Evolutionary conservation across 2,797 vertebrate species (phyloP), one percentile per base, ranked within the genome.

Genomic region (Melanotaenia trifasciata): DNA sequence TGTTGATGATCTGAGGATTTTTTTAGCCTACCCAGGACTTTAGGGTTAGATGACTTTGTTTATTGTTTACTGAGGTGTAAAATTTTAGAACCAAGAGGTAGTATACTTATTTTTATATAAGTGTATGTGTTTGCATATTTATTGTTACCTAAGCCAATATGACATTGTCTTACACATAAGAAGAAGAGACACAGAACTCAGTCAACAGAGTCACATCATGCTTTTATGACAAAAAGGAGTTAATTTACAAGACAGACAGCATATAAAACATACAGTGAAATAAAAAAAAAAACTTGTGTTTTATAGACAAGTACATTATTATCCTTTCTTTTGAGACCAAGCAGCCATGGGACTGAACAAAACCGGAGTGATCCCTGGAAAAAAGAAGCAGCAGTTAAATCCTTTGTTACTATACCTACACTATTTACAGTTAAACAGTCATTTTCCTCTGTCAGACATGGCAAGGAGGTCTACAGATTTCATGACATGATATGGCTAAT

Each of bases 171-270:
- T 9, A 57, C 33, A 28, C 32, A 60, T n/a, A 64, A 74, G 64
- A 80, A 58, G 51, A 83, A 89, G 61, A 80, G 71, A 88, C 67
- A 79, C 64, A 53, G 40, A 78, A 87, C 58, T 67, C 79, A 4
- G 58, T 18, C 28, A 84, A 87, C 82, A 84, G 86, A 90, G 90
- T 93, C 87, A 93, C 93, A 93, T 92, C 94, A 95, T 94, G 94
- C 93, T 93, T 95, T 95, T 95, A 94, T 95, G 94, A 94, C 89
- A 66, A 91, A 94, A 93, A 92, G 61, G 79, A 87, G 61, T 88
- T 88, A 4, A 85, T 92, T 91, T 90, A 93, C 93, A 94, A 93
- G 94, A 94, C 93, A 92, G 90, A 94, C 92, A 40, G 92, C 90
- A 93, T 93, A 94, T 92, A 95, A 95, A 94, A 94, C 88, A 91